phyloP scores from a whole-genome alignment of 2,797 vertebrate species.

The Ptychobarbus kaznakovi region DNA sequence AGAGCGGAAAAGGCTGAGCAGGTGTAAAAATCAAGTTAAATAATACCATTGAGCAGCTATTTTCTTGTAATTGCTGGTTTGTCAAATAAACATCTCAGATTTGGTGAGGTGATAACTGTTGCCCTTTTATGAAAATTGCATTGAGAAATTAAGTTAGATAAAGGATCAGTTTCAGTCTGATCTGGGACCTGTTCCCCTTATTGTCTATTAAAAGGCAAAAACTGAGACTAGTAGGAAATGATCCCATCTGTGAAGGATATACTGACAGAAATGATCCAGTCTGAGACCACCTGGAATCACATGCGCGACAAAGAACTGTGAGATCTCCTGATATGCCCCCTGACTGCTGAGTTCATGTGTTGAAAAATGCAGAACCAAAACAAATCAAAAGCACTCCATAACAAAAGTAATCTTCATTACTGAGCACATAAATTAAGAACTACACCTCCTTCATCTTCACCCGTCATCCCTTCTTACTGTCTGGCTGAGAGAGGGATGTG shows the following conservation, averaged over 20 bases:
- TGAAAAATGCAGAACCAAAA: constrained; percentile 41
- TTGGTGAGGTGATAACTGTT: constrained; percentile 8
- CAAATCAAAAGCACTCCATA: constrained; percentile 34
- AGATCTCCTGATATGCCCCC: constrained; percentile 44
- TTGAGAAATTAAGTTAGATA: neutral
- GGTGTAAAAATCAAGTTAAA: neutral
- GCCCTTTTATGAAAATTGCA: constrained; percentile 25
- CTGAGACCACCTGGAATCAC: constrained; percentile 12
- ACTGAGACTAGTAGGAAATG: neutral
- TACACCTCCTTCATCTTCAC: constrained; percentile 49
- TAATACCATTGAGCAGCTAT: neutral
- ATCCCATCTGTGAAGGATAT: neutral
- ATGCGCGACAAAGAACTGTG: constrained; percentile 22
- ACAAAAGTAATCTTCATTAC: constrained; percentile 69
- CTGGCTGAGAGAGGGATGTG: constrained; percentile 62
- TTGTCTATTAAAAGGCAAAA: neutral
- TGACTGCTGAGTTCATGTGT: constrained; percentile 47
- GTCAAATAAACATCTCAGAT: constrained; percentile 2
- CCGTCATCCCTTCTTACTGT: constrained; percentile 45
- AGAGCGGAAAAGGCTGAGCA: constrained; percentile 2
- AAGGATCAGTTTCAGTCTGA: neutral
- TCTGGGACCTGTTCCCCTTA: neutral
- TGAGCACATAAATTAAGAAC: constrained; percentile 63
- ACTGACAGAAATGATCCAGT: neutral
- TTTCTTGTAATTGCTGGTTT: constrained; percentile 8